Base-by-base conservation (phyloP, 2,888 invertebrate species). In the Litoditis marina region DNA sequence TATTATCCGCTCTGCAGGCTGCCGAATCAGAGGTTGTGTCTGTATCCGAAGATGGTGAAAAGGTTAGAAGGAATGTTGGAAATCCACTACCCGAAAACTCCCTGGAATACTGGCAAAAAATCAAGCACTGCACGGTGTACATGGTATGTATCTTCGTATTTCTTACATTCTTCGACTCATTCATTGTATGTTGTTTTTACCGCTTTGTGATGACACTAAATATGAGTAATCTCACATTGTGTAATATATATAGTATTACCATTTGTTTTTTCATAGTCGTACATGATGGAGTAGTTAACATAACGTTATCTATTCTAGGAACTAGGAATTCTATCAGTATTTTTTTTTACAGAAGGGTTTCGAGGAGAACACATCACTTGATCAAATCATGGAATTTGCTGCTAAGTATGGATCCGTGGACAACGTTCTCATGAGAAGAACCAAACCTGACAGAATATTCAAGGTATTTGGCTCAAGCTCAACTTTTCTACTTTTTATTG, bases 51-150 rank as follows among this genome's bases (percentile, higher is more conserved):
- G 89, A 89, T 76, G 86, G 85, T 25, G 87, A 86, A 46, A 91
- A 91, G 84, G 87, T 93, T 47, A 87, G 93, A 19, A 87, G 94
- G 49, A 88, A 87, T 67, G 88, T 88, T 0, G 88, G 89, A 5
- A 86, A 88, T 73, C 90, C 91, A 0, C 80, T 94, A 16, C 94
- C 94, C 0, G 91, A 91, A 79, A 89, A 90, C 82, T 89, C 90
- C 68, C 90, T 91, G 71, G 91, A 92, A 68, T 88, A 90, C 31
- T 89, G 90, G 74, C 90, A 91, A 79, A 90, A 90, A 68, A 85
- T 93, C 2, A 87, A 88, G 77, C 85, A 86, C 2, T 88, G 91
- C 60, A 91, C 92, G 0, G 87, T 91, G 19, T 96, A 95, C 82
- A 89, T 89, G 73, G 85, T 85, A 30, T 2, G 46, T 57, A 28